Evolutionary conservation across 1,140 invertebrate genomes (phyloP).

Genomic region (Drosophila navojoa): DNA sequence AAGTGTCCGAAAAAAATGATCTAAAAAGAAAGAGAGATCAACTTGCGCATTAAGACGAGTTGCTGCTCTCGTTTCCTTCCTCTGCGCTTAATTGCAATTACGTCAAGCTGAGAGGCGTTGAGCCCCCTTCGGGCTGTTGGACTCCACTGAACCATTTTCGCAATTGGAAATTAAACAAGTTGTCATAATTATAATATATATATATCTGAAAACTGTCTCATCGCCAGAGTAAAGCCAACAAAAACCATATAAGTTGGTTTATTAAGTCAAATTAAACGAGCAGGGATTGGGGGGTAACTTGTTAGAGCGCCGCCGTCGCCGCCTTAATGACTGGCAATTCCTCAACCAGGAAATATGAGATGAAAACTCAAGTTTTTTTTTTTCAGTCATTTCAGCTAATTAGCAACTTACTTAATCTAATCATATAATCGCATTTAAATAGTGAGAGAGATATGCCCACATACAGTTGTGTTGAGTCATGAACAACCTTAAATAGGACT

Average conservation of each 20-base stretch:
- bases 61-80: slow-evolving; percentile 59
- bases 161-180: slow-evolving; percentile 65
- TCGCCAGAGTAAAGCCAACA: slow-evolving; percentile 4
- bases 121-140: background rate
- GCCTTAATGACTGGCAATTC: slow-evolving; percentile 30
- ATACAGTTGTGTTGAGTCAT: too few species aligned
- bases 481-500: too few species aligned
- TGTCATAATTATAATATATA: slow-evolving; percentile 67
- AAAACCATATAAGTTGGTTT: slow-evolving; percentile 20
- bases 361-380: slow-evolving; percentile 1
- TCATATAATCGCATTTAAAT: background rate
- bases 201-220: slow-evolving; percentile 23
- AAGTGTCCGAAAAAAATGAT: slow-evolving; percentile 16
- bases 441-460: background rate
- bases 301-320: slow-evolving; percentile 38
- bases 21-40: slow-evolving; percentile 22
- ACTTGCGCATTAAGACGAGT: slow-evolving; percentile 25
- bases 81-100: slow-evolving; percentile 75
- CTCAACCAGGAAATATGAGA: slow-evolving; percentile 25
- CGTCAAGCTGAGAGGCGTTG: slow-evolving; percentile 45
- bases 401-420: slow-evolving; percentile 11
- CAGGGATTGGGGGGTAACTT: slow-evolving; percentile 54
- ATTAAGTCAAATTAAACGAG: slow-evolving; percentile 68
- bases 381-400: slow-evolving; percentile 1
- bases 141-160: slow-evolving; percentile 37